Percentiles rank a stretch among this genome's conserved stretches.
Evolutionary conservation across 2,888 invertebrate species (phyloP).

Genomic region (Oxycera nigricornis): DNA sequence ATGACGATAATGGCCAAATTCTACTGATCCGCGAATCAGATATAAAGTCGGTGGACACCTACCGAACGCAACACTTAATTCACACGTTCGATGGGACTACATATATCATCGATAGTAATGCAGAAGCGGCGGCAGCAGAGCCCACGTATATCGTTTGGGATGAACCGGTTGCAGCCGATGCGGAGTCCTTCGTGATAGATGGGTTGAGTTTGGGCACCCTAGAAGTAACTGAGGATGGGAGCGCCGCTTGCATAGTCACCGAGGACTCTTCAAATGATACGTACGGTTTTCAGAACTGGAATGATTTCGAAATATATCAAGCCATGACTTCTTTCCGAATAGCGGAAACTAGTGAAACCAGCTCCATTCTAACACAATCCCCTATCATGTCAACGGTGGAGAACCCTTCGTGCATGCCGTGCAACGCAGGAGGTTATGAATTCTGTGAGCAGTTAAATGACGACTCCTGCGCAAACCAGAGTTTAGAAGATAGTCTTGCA

Average conservation of each 20-base stretch:
- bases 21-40: conserved; percentile 16
- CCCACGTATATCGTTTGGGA: conserved; percentile 23
- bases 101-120: conserved; percentile 14
- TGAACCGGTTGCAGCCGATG: neutral
- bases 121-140: neutral
- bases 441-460: neutral
- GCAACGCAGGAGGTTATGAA: neutral
- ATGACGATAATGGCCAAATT: conserved; percentile 17
- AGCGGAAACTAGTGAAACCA: conserved; percentile 22
- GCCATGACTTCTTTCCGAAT: conserved; percentile 20
- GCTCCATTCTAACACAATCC: conserved; percentile 5
- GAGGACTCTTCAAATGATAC: neutral
- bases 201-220: neutral
- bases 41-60: neutral
- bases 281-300: conserved; percentile 25
- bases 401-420: neutral
- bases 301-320: conserved; percentile 21
- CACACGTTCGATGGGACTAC: conserved; percentile 15
- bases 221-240: neutral
- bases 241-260: neutral
- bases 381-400: conserved; percentile 27
- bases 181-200: neutral
- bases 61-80: neutral
- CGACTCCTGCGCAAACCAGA: neutral
- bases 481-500: conserved; percentile 13